A percentile compares a stretch with the other conserved stretches of the same genome.
These are phyloP conservation scores for Xerus rutilus DNA, from an alignment of 2,797 vertebrate genomes.

Conservation along the genomic window DNA sequence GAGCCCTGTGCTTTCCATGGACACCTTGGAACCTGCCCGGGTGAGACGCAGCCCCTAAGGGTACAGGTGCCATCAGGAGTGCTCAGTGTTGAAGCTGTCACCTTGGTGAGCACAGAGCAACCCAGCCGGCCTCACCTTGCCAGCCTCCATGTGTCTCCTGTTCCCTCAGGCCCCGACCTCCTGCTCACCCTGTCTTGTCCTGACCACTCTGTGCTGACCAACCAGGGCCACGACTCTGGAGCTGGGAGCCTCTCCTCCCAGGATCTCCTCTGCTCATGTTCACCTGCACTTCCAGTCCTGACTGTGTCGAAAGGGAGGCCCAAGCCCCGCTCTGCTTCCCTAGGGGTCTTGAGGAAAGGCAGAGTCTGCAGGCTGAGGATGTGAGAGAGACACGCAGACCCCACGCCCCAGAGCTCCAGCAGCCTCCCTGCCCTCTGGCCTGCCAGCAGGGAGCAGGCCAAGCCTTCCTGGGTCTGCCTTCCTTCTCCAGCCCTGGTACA, in stretches of 20 bases:
- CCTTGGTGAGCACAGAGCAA: too few relatives aligned
- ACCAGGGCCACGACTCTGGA: not conserved
- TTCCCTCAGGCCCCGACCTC: not conserved
- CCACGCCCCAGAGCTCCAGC: too few relatives aligned
- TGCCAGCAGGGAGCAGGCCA: too few relatives aligned
- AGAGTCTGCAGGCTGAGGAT: not conserved
- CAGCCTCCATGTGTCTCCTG: not conserved
- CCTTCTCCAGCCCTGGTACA: not conserved
- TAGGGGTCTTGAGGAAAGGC: not conserved
- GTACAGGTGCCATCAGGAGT: accelerated
- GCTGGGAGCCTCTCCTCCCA: not conserved
- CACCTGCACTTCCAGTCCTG: not conserved
- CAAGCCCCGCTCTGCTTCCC: not conserved
- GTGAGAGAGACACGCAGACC: not conserved
- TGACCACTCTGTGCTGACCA: accelerated
- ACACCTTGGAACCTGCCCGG: too few relatives aligned
- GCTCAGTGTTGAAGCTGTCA: accelerated
- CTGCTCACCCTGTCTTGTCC: not conserved
- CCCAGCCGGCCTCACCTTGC: not conserved
- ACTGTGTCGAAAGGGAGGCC: accelerated
- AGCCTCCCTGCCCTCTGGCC: too few relatives aligned
- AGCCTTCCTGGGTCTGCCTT: not conserved
- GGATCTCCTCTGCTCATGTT: too few relatives aligned
- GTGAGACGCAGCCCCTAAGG: not conserved
- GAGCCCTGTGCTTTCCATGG: accelerated